phyloP scores from a whole-genome alignment of 2,797 vertebrate genomes.

The Anolis apletophallus region DNA sequence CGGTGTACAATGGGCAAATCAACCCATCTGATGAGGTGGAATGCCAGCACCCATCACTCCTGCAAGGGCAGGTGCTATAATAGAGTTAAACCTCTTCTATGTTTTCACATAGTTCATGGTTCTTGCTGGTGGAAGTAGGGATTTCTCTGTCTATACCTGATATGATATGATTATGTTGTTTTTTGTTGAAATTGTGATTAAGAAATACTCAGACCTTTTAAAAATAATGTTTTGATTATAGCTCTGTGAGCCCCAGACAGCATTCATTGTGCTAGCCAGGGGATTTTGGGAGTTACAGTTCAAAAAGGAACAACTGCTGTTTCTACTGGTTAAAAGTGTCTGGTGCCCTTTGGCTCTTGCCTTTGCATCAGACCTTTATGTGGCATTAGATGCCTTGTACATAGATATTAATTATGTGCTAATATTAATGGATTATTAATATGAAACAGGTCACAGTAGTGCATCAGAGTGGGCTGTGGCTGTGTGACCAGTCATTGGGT shows the following conservation, averaged over 20 bases:
- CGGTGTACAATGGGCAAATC: too few species aligned
- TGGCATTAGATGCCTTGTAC: neutral
- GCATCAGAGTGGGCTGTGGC: neutral
- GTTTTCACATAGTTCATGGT: neutral
- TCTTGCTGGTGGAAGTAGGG: too few species aligned
- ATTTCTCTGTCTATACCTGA: too few species aligned
- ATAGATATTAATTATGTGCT: neutral
- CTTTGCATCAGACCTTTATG: neutral
- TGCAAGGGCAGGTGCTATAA: neutral
- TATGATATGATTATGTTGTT: too few species aligned
- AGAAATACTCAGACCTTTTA: too few species aligned
- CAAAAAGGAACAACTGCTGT: neutral
- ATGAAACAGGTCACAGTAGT: neutral
- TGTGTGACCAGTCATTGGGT: neutral
- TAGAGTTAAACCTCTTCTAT: neutral
- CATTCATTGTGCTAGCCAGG: too few species aligned
- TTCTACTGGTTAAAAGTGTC: neutral
- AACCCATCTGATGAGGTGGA: too few species aligned
- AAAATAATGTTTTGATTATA: too few species aligned
- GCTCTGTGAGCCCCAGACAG: too few species aligned
- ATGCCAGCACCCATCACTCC: too few species aligned
- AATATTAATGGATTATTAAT: neutral
- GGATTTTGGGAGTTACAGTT: too few species aligned
- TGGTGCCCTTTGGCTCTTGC: neutral
- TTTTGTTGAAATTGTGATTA: too few species aligned